Percentiles rank a stretch among this genome's conserved stretches.
Evolutionary conservation across 1,140 invertebrate species (phyloP).

Genomic region (Papilio polyxenes): DNA sequence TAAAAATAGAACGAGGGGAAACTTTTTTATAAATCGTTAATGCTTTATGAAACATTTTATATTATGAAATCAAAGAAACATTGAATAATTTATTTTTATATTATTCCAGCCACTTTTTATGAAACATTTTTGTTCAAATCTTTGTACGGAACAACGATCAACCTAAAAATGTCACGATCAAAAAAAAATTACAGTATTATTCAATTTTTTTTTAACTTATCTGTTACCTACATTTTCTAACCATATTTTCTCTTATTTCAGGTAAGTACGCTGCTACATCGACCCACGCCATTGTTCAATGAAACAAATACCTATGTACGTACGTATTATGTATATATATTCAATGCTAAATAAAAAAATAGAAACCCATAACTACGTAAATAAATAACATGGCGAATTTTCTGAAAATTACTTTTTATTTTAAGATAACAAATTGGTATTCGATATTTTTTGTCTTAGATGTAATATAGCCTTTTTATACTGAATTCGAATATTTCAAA

Average conservation of each 20-base stretch:
- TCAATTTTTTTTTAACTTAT: neutral
- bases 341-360: no score
- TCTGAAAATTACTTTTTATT: neutral
- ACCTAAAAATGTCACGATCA: neutral
- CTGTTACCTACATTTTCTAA: neutral
- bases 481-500: neutral
- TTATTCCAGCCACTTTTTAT: neutral
- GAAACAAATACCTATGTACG: neutral
- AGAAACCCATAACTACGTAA: neutral
- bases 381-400: neutral
- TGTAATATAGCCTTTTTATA: neutral
- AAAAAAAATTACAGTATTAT: no score
- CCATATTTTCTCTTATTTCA: conserved; percentile 49
- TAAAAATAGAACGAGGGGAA: neutral
- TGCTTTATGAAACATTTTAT: conserved; percentile 1
- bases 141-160: neutral
- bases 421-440: neutral
- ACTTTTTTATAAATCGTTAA: conserved; percentile 23
- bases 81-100: neutral
- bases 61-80: neutral
- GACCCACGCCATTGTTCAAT: neutral
- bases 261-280: conserved; percentile 49
- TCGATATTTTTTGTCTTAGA: neutral
- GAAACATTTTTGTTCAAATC: neutral
- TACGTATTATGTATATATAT: no score